Conservation (phyloP, 1,140 invertebrate genomes). For the Babylonia areolata region DNA sequence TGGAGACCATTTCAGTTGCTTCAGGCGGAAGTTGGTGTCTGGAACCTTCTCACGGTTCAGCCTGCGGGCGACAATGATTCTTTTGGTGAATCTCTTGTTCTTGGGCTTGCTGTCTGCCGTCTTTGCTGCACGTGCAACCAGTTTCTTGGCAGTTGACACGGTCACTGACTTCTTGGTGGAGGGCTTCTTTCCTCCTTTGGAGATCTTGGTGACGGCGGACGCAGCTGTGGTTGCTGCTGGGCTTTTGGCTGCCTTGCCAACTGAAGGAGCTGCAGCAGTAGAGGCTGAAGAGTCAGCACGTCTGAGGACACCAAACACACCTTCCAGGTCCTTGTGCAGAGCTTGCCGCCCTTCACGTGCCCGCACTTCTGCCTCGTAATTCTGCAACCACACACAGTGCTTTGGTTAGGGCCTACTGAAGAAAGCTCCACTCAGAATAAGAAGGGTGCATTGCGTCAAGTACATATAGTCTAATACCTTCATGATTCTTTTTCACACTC, state of each 20-base stretch:
- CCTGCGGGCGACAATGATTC: background rate
- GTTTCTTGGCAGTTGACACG: slow-evolving; percentile 1
- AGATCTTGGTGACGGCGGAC: background rate
- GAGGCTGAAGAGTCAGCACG: slow-evolving; percentile 20
- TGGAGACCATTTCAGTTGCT: slow-evolving; percentile 36
- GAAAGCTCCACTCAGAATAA: background rate
- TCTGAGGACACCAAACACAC: slow-evolving; percentile 49
- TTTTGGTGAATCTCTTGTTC: background rate
- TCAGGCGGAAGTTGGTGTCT: slow-evolving; percentile 50
- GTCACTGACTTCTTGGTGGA: background rate
- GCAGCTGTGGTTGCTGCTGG: background rate
- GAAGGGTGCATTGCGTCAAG: background rate
- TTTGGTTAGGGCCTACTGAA: no score
- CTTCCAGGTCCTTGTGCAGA: slow-evolving; percentile 38
- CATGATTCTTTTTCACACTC: no score
- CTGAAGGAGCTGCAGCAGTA: background rate
- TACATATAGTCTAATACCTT: no score
- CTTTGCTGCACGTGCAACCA: background rate
- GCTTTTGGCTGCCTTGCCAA: background rate
- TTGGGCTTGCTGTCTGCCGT: background rate
- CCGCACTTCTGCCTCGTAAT: slow-evolving; percentile 43
- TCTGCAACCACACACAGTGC: background rate
- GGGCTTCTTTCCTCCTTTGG: background rate
- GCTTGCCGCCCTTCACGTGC: background rate
- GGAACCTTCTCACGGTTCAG: slow-evolving; percentile 52